Evolutionary conservation across 2,888 invertebrate species (phyloP), one percentile per base, ranked within the genome.

Genomic region (Arge pagana): DNA sequence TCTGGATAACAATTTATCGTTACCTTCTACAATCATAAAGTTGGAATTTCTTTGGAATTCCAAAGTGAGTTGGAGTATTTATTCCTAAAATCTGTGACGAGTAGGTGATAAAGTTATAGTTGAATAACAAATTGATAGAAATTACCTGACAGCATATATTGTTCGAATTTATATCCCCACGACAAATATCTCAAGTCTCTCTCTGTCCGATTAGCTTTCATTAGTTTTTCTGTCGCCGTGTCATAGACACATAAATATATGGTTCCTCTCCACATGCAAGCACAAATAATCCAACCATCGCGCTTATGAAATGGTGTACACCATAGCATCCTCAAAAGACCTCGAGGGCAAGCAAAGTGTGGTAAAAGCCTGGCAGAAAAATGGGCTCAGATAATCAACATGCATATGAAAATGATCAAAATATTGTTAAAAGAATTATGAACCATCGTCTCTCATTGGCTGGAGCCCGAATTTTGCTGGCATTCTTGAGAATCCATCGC

Each of bases 101-200:
- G n/a, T n/a, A n/a, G n/a, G n/a, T n/a, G n/a, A n/a, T n/a, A n/a
- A n/a, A n/a, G n/a, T n/a, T n/a, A n/a, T n/a, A n/a, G n/a, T n/a
- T n/a, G n/a, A n/a, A n/a, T n/a, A n/a, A n/a, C n/a, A n/a, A n/a
- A n/a, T n/a, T n/a, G n/a, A n/a, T n/a, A n/a, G n/a, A n/a, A n/a
- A n/a, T n/a, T 66, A 84, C 84, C 82, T 59, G 84, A 79, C 45
- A 85, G 77, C 59, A 88, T 76, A 67, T 81, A 87, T 63, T 88
- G 86, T 68, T 89, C 89, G 79, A 89, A 89, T 66, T 88, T 88
- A 71, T 82, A 85, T 0, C 89, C 89, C 84, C 87, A 87, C 28
- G 84, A 83, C 40, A 75, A 72, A 61, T 81, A 81, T 65, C 79
- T 80, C 58, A 81, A 80, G 36, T 83, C 81, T 54, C 77, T 75